Evolutionary conservation across 1,140 invertebrate genomes (phyloP).

Genomic region (Nephila pilipes): DNA sequence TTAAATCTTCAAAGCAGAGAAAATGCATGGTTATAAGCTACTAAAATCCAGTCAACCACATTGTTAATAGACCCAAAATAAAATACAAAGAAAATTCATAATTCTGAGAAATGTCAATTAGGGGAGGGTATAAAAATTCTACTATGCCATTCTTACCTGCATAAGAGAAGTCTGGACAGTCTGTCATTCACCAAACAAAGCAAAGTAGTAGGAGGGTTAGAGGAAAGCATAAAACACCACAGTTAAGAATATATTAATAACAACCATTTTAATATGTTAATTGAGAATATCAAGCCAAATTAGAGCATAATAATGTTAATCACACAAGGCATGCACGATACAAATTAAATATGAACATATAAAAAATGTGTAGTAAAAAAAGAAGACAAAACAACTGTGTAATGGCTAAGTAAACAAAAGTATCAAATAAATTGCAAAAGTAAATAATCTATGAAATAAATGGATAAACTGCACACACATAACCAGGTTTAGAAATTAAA

Average conservation of each 20-base stretch:
- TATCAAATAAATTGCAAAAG: too few relatives aligned
- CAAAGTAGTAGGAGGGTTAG: constrained; percentile 45
- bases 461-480: too few relatives aligned
- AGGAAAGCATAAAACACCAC: constrained; percentile 77
- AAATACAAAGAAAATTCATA: neutral
- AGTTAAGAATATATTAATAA: constrained; percentile 60
- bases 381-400: neutral
- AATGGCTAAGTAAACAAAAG: neutral
- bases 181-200: constrained; percentile 77
- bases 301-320: neutral
- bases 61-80: neutral
- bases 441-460: too few relatives aligned
- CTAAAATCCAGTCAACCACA: neutral
- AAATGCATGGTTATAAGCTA: constrained; percentile 64
- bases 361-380: neutral
- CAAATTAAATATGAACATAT: neutral
- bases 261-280: constrained; percentile 41
- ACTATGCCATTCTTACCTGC: constrained; percentile 68
- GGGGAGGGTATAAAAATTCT: neutral
- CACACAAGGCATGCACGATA: neutral
- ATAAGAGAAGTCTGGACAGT: constrained; percentile 78
- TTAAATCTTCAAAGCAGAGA: neutral
- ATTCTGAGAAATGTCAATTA: neutral
- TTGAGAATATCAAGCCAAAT: constrained; percentile 51
- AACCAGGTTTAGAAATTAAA: too few relatives aligned